Percentiles rank a stretch among this genome's conserved stretches.
These are phyloP conservation scores for Forbesichthys agassizii DNA, from an alignment of 2,113 vertebrate species.

Conservation along the genomic window DNA sequence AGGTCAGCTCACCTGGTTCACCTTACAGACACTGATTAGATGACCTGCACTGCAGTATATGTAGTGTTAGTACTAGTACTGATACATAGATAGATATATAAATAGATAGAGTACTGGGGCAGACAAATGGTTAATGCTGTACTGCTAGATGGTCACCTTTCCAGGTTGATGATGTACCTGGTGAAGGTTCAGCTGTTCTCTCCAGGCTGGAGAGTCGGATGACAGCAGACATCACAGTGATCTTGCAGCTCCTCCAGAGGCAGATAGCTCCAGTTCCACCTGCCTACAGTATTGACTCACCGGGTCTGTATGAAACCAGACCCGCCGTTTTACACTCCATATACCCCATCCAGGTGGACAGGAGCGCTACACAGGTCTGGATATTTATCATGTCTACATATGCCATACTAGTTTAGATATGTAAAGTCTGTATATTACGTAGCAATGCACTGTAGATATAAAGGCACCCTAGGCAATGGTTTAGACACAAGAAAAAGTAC, in stretches of 20 bases:
- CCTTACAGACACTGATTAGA: neutral
- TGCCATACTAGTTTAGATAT: neutral
- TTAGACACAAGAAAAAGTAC: too few relatives aligned
- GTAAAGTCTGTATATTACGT: too few relatives aligned
- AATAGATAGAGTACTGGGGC: too few relatives aligned
- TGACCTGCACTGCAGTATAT: neutral
- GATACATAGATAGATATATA: too few relatives aligned
- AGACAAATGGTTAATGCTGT: too few relatives aligned
- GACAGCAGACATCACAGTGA: constrained; percentile 88
- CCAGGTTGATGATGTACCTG: too few relatives aligned
- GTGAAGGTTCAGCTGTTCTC: constrained; percentile 1
- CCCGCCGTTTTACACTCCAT: constrained; percentile 68
- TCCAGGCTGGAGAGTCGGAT: constrained; percentile 90
- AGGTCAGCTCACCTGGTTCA: constrained; percentile 73
- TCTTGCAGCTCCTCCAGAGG: constrained; percentile 92
- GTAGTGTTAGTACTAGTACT: neutral
- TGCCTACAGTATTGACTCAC: constrained; percentile 78
- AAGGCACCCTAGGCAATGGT: too few relatives aligned
- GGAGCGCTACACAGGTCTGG: constrained; percentile 73
- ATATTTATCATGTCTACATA: neutral
- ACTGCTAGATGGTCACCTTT: too few relatives aligned
- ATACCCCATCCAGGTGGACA: constrained; percentile 64
- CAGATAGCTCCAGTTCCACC: constrained; percentile 85
- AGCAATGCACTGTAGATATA: too few relatives aligned
- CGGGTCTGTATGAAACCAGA: constrained; percentile 76